phyloP scores from a whole-genome alignment of 2,113 vertebrate genomes.

The Muntiacus reevesi region DNA sequence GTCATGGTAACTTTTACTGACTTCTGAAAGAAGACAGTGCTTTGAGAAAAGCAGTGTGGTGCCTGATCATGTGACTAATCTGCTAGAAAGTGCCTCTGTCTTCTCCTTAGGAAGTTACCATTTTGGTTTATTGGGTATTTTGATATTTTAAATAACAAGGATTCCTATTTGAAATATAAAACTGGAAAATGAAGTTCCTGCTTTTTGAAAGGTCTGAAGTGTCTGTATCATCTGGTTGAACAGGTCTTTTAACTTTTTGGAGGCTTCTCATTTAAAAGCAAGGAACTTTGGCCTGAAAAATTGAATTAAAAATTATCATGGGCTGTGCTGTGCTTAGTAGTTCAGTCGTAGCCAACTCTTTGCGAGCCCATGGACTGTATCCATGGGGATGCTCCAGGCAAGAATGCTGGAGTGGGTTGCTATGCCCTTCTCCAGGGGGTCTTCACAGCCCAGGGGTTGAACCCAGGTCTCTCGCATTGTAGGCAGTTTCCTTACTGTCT shows the following conservation, averaged over 20 bases:
- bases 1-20: not conserved
- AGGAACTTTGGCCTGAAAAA: not conserved
- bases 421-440: not conserved
- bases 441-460: not conserved
- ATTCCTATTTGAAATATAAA: not conserved
- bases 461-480: not conserved
- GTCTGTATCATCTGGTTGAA: not conserved
- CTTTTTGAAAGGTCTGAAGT: not conserved
- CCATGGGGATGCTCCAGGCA: not conserved
- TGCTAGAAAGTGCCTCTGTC: not conserved
- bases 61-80: not conserved
- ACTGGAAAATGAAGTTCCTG: not conserved
- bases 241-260: not conserved
- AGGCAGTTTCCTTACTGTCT: not conserved
- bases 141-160: not conserved
- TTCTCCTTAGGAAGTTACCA: not conserved
- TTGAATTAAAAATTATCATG: not conserved
- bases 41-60: not conserved
- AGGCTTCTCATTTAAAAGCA: not conserved
- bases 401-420: not conserved
- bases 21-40: not conserved
- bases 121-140: not conserved
- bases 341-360: rapidly evolving
- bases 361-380: not conserved
- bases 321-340: not conserved